Evolutionary conservation across 2,113 vertebrate genomes (phyloP), one percentile per base, ranked within the genome.

Genomic region (Marmota monax): DNA sequence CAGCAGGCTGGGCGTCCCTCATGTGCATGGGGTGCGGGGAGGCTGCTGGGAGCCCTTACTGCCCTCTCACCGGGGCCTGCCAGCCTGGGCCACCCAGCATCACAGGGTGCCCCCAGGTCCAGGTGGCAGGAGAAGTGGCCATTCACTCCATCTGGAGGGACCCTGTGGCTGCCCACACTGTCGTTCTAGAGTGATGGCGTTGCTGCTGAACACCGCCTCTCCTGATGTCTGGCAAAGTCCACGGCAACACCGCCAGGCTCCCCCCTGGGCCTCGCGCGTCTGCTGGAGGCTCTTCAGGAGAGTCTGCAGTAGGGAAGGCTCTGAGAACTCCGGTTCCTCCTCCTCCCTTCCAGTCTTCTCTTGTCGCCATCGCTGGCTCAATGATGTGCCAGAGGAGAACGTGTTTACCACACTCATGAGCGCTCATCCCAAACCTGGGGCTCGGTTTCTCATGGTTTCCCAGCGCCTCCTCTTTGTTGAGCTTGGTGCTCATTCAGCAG

Each of bases 11-110:
- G 51, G 48, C n/a, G 42, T n/a, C 51, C 39, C 37, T 65, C 37
- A 0, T 29, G 53, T 7, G 4, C 23, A 1, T 5, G 5, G 23
- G 39, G 18, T 0, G 0, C 14, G 1, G 11, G 3, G 25, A 56
- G 39, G 39, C 23, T 3, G 29, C 5, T 63, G 4, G 6, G 1
- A n/a, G 4, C 2, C 63, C 45, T 73, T n/a, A 22, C 34, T 61
- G 23, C 25, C 25, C 42, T 73, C 42, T 37, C 14, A 2, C 12
- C 4, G 10, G 67, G 37, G 32, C 27, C 16, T 22, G 32, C 27
- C 22, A 32, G 18, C 48, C 80, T 32, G 1, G 10, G 5, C 20
- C 56, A 22, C 9, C 8, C 6, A 23, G 13, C 37, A 58, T 10
- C 84, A 32, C 16, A 6, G 0, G 0, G 5, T 0, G 39, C 27